Evolutionary conservation across 2,888 invertebrate species (phyloP).

Genomic region (Daptonema setosum): DNA sequence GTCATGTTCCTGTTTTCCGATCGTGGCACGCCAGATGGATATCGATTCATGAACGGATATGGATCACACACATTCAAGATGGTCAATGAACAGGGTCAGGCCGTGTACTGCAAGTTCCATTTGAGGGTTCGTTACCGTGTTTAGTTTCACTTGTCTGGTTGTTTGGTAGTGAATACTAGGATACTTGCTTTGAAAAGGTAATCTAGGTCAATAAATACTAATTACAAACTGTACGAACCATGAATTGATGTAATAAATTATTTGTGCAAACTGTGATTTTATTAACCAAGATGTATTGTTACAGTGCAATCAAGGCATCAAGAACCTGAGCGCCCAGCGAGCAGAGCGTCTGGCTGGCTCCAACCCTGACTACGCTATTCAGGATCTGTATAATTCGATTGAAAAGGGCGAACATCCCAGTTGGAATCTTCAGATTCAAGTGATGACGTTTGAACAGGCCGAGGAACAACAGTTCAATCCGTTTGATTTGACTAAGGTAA

Average conservation of each 20-base stretch:
- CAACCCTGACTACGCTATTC: conserved; percentile 29
- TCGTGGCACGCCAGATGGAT: conserved; percentile 12
- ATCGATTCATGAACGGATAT: conserved; percentile 22
- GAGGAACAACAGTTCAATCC: conserved; percentile 31
- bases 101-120: conserved; percentile 25
- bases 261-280: too few relatives aligned
- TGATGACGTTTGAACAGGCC: conserved; percentile 32
- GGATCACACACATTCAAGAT: conserved; percentile 25
- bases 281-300: too few relatives aligned
- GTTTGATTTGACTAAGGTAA: conserved; percentile 33
- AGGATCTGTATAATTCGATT: conserved; percentile 31
- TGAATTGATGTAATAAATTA: too few relatives aligned
- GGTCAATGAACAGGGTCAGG: conserved; percentile 18
- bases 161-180: background rate
- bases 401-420: conserved; percentile 29
- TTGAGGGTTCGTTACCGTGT: conserved; percentile 18
- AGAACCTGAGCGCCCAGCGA: conserved; percentile 15
- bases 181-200: too few relatives aligned
- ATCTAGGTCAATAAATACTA: too few relatives aligned
- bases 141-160: too few relatives aligned
- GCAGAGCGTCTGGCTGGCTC: conserved; percentile 15
- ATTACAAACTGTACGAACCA: too few relatives aligned
- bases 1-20: conserved; percentile 8
- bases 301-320: conserved; percentile 22
- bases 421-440: conserved; percentile 33